Evolutionary conservation across 1,140 invertebrate genomes (phyloP).

Genomic region (Drosophila melanogaster): DNA sequence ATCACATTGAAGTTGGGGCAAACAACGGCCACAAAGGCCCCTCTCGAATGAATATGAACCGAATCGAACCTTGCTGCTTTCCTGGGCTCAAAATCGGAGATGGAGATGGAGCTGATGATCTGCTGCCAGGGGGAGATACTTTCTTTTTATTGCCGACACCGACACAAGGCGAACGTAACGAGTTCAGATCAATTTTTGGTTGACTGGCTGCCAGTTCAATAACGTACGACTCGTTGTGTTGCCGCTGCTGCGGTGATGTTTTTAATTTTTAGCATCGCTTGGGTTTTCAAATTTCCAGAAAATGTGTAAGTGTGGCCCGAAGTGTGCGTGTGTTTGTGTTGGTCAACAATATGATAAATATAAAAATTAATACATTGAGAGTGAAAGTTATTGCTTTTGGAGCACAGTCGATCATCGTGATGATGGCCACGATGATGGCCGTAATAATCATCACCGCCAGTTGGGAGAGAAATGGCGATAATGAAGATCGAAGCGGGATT

Average conservation of each 20-base stretch:
- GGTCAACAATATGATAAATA: constrained; percentile 83
- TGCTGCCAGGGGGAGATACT: constrained; percentile 73
- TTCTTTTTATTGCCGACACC: constrained; percentile 79
- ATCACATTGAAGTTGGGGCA: constrained; percentile 26
- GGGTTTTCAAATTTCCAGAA: constrained; percentile 61
- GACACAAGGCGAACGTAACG: constrained; percentile 74
- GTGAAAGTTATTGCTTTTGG: constrained; percentile 83
- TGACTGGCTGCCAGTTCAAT: constrained; percentile 69
- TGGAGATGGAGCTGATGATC: constrained; percentile 51
- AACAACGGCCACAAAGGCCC: constrained; percentile 52
- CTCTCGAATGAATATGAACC: constrained; percentile 64
- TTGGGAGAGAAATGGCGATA: constrained; percentile 32
- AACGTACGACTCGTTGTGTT: constrained; percentile 69
- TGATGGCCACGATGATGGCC: constrained; percentile 24
- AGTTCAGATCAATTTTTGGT: constrained; percentile 82
- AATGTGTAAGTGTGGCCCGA: constrained; percentile 13
- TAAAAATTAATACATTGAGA: constrained; percentile 84
- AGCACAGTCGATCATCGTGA: constrained; percentile 64
- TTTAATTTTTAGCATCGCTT: constrained; percentile 36
- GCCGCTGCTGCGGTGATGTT: constrained; percentile 7
- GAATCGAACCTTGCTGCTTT: constrained; percentile 59
- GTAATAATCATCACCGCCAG: constrained; percentile 43
- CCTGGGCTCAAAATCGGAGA: constrained; percentile 16
- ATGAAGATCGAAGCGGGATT: constrained; percentile 41
- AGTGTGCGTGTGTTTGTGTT: constrained; percentile 54